Evolutionary conservation across 2,888 invertebrate genomes (phyloP), one percentile per base, ranked within the genome.

Genomic region (Trachelus stipa): DNA sequence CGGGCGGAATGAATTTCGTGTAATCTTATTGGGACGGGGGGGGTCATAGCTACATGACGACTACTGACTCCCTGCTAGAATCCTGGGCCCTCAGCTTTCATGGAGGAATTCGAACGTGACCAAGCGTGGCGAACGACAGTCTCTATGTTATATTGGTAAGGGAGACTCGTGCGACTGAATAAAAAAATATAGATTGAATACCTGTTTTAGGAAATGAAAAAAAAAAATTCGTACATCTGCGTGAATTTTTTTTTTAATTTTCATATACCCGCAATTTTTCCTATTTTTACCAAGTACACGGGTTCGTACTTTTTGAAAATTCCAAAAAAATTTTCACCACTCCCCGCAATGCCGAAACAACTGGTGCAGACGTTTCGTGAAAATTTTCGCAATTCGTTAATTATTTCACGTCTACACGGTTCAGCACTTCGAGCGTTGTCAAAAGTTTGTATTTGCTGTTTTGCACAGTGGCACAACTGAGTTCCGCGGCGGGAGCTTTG

Each of bases 391-490:
- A 85, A 85, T 88, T 88, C 88, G 88, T 90, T 91, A 91, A 91
- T 91, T 90, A 91, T 91, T 90, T 88, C 88, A 84, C 84, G 83
- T 80, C 83, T 86, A 87, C 83, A 80, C 82, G 83, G 81, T 83
- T 84, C 82, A 79, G 81, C 84, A 83, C 82, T 84, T 83, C 79
- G 79, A 81, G 83, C 84, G 86, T 88, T 87, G 88, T 88, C 88
- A 90, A 91, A 90, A 90, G 88, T 90, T 91, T 87, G 85, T 84
- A 83, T 85, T 84, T 82, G 85, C 83, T 88, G 87, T 90, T 90
- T 89, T 88, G 89, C 87, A 86, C 83, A 79, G 82, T 79, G 83
- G 79, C 81, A 85, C 84, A 80, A 82, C 81, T 81, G 88, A 88
- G 89, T 89, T 80, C 86, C 86, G 73, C 74, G 83, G 75, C 30